Evolutionary conservation across 2,797 vertebrate genomes (phyloP), one percentile per base, ranked within the genome.

Genomic region (Microctenopoma steveboyesi): DNA sequence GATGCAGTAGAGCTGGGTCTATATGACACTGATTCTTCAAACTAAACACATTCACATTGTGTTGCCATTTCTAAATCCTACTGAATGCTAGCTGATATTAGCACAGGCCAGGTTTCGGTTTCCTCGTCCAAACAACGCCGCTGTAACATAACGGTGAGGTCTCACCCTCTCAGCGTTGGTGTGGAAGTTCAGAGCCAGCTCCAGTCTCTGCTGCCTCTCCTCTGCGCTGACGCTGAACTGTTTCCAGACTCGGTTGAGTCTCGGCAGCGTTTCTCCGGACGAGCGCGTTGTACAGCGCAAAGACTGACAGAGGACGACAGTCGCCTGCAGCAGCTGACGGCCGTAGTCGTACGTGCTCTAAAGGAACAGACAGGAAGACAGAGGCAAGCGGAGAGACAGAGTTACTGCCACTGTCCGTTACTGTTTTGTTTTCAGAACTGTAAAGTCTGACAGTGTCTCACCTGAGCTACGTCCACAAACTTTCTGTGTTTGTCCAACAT

Each of bases 401-500:
- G 11, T 52, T 51, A 30, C 2, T 18, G 7, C 51, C 8, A 16
- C 30, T 9, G 5, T 30, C 13, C 43, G 4, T 13, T 13, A 30
- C 5, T 22, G 4, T 25, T 48, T 45, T 50, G 15, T 33, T 6
- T 33, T 6, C 5, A 33, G 22, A 22, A 22, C 22, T 22, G 22
- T 22, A 22, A 22, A n/a, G 8, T 40, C 11, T 7, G 35, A 5
- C 27, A 18, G 25, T 3, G 11, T 52, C 71, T 74, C 63, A 99
- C 98, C 97, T 99, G 98, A 81, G 98, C 98, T 13, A 99, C 98
- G 72, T 99, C 98, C 85, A 99, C 96, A 92, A 99, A 99, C 89
- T 99, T 99, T 86, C 95, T 94, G 90, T 99, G 98, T 86, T 99
- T 99, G 93, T 99, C 98, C 92, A 98, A 81, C 86, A 99, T 93